Evolutionary conservation across 1,140 invertebrate genomes (phyloP).

Genomic region (Geopemphigus sp.): DNA sequence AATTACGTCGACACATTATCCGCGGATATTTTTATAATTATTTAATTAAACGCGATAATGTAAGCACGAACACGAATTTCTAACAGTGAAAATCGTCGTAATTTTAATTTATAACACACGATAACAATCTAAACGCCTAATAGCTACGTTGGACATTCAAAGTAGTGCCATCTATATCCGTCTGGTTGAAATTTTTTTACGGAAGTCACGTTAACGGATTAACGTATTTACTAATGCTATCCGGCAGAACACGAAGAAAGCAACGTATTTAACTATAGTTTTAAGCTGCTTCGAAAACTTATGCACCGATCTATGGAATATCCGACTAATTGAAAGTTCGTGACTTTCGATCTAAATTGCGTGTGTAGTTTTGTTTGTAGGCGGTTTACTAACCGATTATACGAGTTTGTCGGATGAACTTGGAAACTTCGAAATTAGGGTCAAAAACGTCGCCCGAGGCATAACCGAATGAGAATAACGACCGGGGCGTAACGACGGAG

Average conservation of each 20-base stretch:
- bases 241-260: neutral
- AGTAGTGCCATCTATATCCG: no score
- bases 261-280: neutral
- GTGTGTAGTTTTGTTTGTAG: constrained; percentile 16
- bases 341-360: neutral
- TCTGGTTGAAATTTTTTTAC: no score
- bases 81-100: no score
- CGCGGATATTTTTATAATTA: no score
- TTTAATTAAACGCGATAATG: no score
- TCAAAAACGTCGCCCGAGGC: neutral
- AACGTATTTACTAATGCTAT: no score
- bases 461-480: neutral
- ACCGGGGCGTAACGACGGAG: neutral
- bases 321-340: neutral
- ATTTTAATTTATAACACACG: no score
- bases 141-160: no score
- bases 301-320: neutral
- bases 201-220: no score
- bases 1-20: no score
- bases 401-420: constrained; percentile 9
- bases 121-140: no score
- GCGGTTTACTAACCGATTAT: neutral
- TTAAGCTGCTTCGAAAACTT: neutral
- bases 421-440: constrained; percentile 12
- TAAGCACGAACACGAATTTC: no score